phyloP scores from a whole-genome alignment of 2,113 vertebrate species.

The Pao palembangensis region DNA sequence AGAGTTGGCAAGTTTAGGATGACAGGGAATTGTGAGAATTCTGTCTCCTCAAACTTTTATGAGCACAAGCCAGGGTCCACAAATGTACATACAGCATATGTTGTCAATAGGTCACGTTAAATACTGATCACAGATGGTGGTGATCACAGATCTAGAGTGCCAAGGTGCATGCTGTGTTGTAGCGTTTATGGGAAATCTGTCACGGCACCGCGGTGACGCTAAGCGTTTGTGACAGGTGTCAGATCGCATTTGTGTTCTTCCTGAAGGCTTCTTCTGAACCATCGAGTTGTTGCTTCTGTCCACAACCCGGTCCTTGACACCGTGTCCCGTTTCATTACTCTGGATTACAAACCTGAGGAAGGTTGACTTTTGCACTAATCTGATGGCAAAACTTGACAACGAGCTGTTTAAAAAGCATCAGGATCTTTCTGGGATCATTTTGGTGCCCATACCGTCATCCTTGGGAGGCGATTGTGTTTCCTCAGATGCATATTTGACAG shows the following conservation, averaged over 20 bases:
- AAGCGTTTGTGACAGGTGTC: slow-evolving; percentile 70
- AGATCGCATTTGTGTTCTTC: slow-evolving; percentile 61
- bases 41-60: too few species aligned
- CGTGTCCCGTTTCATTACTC: slow-evolving; percentile 57
- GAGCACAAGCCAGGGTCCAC: too few species aligned
- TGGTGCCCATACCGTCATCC: too few species aligned
- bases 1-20: too few species aligned
- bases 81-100: neutral
- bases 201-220: slow-evolving; percentile 47
- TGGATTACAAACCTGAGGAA: slow-evolving; percentile 51
- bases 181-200: slow-evolving; percentile 62
- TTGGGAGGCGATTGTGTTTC: too few species aligned
- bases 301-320: slow-evolving; percentile 39
- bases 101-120: neutral
- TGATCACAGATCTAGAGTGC: neutral
- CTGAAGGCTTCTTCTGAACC: slow-evolving; percentile 61
- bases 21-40: too few species aligned
- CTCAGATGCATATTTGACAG: too few species aligned
- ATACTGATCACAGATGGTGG: neutral
- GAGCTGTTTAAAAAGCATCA: neutral
- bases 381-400: slow-evolving; percentile 9
- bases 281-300: slow-evolving; percentile 59
- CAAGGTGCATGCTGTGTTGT: slow-evolving; percentile 18
- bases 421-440: too few species aligned
- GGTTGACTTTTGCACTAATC: slow-evolving; percentile 21